Percentiles rank a stretch among this genome's conserved stretches.
These are phyloP conservation scores for Corythornis cristatus DNA, from an alignment of 2,113 vertebrate species.

Conservation along the genomic window DNA sequence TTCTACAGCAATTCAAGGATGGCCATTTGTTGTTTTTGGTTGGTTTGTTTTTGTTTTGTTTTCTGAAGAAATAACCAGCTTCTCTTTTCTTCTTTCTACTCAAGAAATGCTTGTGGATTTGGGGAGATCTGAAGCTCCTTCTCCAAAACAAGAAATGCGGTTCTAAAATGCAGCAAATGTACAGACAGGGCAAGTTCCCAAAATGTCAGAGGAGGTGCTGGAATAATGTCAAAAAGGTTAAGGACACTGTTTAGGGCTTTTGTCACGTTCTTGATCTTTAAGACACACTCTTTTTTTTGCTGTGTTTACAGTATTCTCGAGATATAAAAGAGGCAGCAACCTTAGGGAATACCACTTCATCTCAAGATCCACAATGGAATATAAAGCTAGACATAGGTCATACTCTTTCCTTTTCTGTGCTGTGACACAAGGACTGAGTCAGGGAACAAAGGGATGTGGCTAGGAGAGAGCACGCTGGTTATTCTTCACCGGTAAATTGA, in stretches of 20 bases:
- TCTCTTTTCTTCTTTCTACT: background rate
- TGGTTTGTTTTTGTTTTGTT: background rate
- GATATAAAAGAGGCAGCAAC: background rate
- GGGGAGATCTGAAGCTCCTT: background rate
- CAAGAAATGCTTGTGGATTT: background rate
- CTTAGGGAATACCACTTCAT: background rate
- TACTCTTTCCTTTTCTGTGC: background rate
- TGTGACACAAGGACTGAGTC: background rate
- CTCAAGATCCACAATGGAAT: background rate
- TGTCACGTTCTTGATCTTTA: background rate
- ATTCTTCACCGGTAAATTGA: background rate
- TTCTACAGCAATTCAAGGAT: background rate
- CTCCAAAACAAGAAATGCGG: background rate
- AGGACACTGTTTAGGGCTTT: background rate
- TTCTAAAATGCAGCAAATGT: background rate
- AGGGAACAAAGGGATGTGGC: background rate
- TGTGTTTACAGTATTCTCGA: background rate
- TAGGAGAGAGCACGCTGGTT: background rate
- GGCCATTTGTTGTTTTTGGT: background rate
- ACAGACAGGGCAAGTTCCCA: background rate
- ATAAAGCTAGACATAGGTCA: background rate
- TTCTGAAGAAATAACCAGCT: background rate
- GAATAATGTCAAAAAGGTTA: background rate
- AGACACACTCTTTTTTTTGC: background rate
- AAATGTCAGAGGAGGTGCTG: background rate